Percentiles rank a stretch among this genome's conserved stretches.
Conservation (phyloP, 1,140 invertebrate species). For the Halesus radiatus region DNA sequence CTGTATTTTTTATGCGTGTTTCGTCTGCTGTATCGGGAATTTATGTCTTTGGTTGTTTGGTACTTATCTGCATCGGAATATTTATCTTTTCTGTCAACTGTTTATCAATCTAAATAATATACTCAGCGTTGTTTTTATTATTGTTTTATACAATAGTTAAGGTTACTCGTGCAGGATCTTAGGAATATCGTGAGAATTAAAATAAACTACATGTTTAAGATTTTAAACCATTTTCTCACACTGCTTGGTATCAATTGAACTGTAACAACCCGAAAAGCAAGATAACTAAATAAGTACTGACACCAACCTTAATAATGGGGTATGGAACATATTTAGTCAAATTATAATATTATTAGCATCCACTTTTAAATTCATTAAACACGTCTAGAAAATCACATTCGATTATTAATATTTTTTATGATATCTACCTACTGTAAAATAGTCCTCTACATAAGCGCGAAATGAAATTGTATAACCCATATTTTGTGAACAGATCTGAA, state of each 20-base stretch:
- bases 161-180: neutral
- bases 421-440: too few relatives aligned
- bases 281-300: too few relatives aligned
- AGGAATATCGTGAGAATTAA: neutral
- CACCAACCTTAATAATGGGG: too few relatives aligned
- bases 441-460: too few relatives aligned
- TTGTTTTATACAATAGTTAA: neutral
- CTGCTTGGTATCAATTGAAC: neutral
- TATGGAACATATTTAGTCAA: too few relatives aligned
- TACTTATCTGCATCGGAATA: neutral
- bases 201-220: neutral
- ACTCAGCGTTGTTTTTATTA: neutral
- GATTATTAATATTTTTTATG: too few relatives aligned
- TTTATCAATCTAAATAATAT: slow-evolving; percentile 22
- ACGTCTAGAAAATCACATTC: too few relatives aligned
- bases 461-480: too few relatives aligned
- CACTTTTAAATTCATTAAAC: too few relatives aligned
- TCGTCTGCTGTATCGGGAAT: neutral
- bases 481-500: too few relatives aligned
- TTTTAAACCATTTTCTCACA: neutral
- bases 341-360: too few relatives aligned
- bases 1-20: neutral
- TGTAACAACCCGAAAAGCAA: neutral
- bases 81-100: slow-evolving; percentile 4
- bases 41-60: too few relatives aligned